A percentile compares a stretch with the other conserved stretches of the same genome.
Conservation (phyloP, 35 echinoderm and acorn worm species). For the Apostichopus californicus region DNA sequence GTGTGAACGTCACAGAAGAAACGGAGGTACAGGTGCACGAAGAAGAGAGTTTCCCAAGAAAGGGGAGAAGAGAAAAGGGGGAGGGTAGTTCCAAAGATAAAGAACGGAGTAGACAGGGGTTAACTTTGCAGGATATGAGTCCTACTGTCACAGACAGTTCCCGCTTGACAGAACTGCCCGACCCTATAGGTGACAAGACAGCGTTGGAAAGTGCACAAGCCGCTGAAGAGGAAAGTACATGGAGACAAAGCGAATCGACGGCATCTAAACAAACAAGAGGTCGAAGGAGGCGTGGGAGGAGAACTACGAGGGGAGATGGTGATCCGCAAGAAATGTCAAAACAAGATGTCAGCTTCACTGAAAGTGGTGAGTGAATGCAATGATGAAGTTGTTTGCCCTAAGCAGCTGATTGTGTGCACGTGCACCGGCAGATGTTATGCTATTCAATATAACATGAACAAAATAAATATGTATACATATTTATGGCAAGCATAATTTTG, state of each 20-base stretch:
- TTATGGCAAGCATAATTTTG: no score
- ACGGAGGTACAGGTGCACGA: background rate
- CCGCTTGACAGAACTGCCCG: background rate
- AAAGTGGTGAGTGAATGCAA: background rate
- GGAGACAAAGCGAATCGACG: background rate
- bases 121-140: background rate
- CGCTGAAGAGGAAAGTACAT: background rate
- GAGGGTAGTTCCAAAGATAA: background rate
- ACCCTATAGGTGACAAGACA: background rate
- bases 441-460: no score
- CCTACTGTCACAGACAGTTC: background rate
- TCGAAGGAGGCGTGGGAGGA: background rate
- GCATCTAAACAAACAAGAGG: background rate
- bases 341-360: background rate
- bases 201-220: background rate
- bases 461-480: no score
- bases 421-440: no score
- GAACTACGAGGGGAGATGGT: background rate
- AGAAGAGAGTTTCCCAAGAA: background rate
- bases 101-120: background rate
- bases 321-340: background rate
- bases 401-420: no score
- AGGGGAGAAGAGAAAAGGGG: background rate
- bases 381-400: no score
- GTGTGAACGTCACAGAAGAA: background rate